A percentile compares a stretch with the other conserved stretches of the same genome.
These are phyloP conservation scores for Thereva unica DNA, from an alignment of 2,888 invertebrate species.

Conservation along the genomic window DNA sequence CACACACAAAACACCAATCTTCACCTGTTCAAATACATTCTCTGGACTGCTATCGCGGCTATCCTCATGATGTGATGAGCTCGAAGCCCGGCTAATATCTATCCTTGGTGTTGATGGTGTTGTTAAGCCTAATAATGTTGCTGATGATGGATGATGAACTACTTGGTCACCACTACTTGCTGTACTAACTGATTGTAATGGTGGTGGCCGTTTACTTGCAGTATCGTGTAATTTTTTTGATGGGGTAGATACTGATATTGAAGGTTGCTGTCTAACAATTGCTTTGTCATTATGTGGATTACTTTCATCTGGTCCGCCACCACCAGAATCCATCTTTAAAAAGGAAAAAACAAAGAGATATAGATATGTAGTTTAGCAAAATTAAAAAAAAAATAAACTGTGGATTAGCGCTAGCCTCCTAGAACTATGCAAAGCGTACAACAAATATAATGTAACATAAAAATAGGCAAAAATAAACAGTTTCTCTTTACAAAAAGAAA, in stretches of 20 bases:
- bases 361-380: no score
- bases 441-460: no score
- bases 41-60: conserved; percentile 85
- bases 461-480: no score
- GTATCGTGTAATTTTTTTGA: conserved; percentile 44
- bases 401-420: no score
- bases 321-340: conserved; percentile 25
- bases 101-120: conserved; percentile 81
- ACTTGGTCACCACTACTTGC: neutral
- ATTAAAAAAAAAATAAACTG: no score
- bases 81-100: conserved; percentile 86
- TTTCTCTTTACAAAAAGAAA: no score
- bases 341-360: no score
- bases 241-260: conserved; percentile 47
- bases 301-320: neutral
- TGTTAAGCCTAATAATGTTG: conserved; percentile 55
- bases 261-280: conserved; percentile 30
- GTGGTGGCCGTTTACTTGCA: conserved; percentile 50
- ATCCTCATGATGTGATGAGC: conserved; percentile 81
- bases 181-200: conserved; percentile 49
- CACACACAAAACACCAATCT: conserved; percentile 42
- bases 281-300: neutral
- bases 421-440: no score
- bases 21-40: conserved; percentile 74
- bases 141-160: conserved; percentile 48